A percentile compares a stretch with the other conserved stretches of the same genome.
These are phyloP conservation scores for Larimichthys crocea DNA, from an alignment of 2,113 vertebrate genomes.

Conservation along the genomic window DNA sequence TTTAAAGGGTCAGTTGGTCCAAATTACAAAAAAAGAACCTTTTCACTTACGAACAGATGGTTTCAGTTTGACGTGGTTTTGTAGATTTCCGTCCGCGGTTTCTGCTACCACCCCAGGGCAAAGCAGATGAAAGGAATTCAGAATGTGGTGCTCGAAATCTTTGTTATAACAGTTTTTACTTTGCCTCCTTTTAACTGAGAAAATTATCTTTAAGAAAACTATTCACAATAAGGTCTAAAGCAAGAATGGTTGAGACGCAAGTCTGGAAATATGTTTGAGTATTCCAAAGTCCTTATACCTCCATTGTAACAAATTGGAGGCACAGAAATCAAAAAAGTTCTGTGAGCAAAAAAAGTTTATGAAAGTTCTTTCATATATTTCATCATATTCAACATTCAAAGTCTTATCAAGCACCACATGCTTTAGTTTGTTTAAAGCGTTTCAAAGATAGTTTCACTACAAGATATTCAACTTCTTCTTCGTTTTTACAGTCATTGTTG, in stretches of 20 bases:
- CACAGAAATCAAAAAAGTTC: not conserved
- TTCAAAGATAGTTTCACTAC: not conserved
- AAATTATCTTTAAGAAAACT: not conserved
- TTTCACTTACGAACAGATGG: not conserved
- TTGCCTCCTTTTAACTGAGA: not conserved
- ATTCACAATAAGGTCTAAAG: too few species aligned
- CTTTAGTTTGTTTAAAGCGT: not conserved
- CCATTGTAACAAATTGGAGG: not conserved
- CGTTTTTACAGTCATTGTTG: not conserved
- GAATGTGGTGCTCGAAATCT: not conserved
- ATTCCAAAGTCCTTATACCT: not conserved
- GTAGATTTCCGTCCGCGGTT: not conserved
- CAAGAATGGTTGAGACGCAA: too few species aligned
- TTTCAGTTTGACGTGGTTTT: not conserved
- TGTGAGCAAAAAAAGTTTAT: too few species aligned
- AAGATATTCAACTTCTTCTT: not conserved
- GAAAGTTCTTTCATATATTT: too few species aligned
- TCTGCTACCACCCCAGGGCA: not conserved
- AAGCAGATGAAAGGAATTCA: not conserved
- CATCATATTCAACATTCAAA: not conserved
- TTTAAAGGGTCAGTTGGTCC: not conserved
- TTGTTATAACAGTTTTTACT: not conserved
- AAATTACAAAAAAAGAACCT: not conserved
- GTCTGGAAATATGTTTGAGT: not conserved
- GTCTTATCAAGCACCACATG: not conserved